Base-by-base conservation (phyloP, 1,140 invertebrate genomes). In the Triops longicaudatus region DNA sequence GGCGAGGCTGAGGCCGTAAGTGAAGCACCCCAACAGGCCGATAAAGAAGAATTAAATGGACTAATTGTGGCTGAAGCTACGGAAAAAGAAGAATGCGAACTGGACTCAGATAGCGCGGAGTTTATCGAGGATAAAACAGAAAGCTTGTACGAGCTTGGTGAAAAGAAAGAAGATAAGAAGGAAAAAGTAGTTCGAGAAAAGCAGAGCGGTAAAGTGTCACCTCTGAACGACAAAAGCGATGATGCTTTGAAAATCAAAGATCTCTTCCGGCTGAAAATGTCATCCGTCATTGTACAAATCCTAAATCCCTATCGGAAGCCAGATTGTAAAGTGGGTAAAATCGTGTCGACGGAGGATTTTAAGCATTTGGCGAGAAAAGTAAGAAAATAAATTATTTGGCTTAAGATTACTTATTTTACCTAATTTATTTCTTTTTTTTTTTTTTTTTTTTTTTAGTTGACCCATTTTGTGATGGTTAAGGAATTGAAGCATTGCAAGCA, bases 311-410 rank as follows among this genome's bases (percentile, higher is more conserved):
- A 94, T 84, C 86, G 93, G 76, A 93, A 92, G 82, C 86, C 89
- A 5, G 92, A 93, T 81, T 97, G 96, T 82, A 90, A 90, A 80
- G 85, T 90, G 78, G 96, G 94, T 1, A 86, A 91, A 79, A 98
- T 99, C 79, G 91, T 89, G 0, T 92, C 88, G 82, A 96, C 91
- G 0, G 93, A 96, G 73, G 96, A 98, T 84, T 98, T 98, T 84
- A 98, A 98, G 84, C 94, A 97, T 85, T 86, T 99, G 27, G 96
- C 96, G 0, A 90, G 95, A 85, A 97, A 98, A 89, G 96, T 98
- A 85, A 85, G 81, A 79, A 26, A 11, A n/a, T 26, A 50, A 31
- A 27, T 77, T n/a, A 77, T 74, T 73, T 73, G n/a, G 1, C 73
- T 1, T 28, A 73, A 9, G 26, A 71, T 37, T 75, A 31, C 12